These are phyloP conservation scores for Lemur catta DNA, from an alignment of 2,797 vertebrate species.

Conservation along the genomic window DNA sequence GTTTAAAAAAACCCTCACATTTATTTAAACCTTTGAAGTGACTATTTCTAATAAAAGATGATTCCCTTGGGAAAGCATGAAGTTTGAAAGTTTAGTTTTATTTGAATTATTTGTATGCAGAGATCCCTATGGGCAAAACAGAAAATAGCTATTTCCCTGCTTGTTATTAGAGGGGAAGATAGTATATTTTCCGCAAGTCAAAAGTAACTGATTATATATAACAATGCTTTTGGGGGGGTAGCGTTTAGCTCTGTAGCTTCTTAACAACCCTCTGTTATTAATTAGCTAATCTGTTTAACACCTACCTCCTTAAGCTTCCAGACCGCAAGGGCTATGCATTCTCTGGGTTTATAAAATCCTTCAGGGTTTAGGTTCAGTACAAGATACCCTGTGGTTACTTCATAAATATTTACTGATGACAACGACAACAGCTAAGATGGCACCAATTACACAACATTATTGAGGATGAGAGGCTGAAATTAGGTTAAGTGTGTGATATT, in stretches of 20 bases:
- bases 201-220: constrained; percentile 62
- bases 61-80: constrained; percentile 71
- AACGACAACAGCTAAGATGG: background rate
- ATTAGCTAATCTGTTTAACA: constrained; percentile 1
- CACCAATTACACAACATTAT: background rate
- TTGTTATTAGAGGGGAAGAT: constrained; percentile 66
- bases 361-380: background rate
- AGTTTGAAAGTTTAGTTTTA: constrained; percentile 77
- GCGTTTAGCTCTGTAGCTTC: background rate
- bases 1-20: constrained; percentile 61
- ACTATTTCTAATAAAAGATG: constrained; percentile 80
- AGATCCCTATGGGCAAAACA: constrained; percentile 70
- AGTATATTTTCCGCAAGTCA: constrained; percentile 62
- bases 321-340: background rate
- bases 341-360: background rate
- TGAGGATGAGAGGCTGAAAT: background rate
- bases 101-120: constrained; percentile 77
- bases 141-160: constrained; percentile 73
- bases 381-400: background rate
- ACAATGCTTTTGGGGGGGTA: background rate
- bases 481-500: background rate
- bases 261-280: constrained; percentile 7
- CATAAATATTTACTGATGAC: constrained; percentile 36
- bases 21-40: constrained; percentile 79
- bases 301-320: background rate